Percentiles rank a stretch among this genome's conserved stretches.
phyloP scores from a whole-genome alignment of 1,140 invertebrate genomes.

The Pomacea maculata region DNA sequence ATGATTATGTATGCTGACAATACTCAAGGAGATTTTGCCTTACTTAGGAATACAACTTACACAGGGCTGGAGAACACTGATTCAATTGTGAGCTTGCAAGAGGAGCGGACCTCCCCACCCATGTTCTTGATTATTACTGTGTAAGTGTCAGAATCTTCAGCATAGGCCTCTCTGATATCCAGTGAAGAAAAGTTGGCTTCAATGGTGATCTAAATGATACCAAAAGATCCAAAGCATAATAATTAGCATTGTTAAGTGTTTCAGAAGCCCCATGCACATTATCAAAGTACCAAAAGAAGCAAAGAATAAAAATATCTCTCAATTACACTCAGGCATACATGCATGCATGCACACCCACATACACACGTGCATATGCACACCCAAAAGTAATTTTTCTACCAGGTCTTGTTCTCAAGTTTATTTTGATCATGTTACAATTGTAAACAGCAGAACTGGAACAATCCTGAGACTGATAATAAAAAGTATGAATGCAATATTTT shows the following conservation, averaged over 20 bases:
- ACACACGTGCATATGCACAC: too few species aligned
- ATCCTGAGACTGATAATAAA: too few species aligned
- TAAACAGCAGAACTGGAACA: too few species aligned
- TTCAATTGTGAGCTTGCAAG: slow-evolving; percentile 58
- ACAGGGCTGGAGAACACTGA: slow-evolving; percentile 57
- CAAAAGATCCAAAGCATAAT: neutral
- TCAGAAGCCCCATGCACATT: neutral
- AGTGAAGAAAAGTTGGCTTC: slow-evolving; percentile 69
- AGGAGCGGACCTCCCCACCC: slow-evolving; percentile 73
- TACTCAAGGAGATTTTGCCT: too few species aligned
- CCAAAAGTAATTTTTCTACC: too few species aligned
- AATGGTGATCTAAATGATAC: slow-evolving; percentile 55
- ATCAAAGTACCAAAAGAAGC: neutral
- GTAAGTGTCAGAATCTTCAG: slow-evolving; percentile 96
- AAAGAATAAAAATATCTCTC: slow-evolving; percentile 2
- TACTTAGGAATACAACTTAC: slow-evolving; percentile 34
- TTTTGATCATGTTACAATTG: too few species aligned
- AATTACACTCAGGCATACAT: slow-evolving; percentile 10
- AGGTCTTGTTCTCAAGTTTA: too few species aligned
- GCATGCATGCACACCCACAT: too few species aligned
- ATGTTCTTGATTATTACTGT: slow-evolving; percentile 96
- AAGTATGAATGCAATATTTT: too few species aligned
- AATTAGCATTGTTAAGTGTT: neutral
- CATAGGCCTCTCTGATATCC: slow-evolving; percentile 94
- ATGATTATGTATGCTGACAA: neutral